Evolutionary conservation across 2,888 invertebrate species (phyloP).

Genomic region (Diplolepis rosae): DNA sequence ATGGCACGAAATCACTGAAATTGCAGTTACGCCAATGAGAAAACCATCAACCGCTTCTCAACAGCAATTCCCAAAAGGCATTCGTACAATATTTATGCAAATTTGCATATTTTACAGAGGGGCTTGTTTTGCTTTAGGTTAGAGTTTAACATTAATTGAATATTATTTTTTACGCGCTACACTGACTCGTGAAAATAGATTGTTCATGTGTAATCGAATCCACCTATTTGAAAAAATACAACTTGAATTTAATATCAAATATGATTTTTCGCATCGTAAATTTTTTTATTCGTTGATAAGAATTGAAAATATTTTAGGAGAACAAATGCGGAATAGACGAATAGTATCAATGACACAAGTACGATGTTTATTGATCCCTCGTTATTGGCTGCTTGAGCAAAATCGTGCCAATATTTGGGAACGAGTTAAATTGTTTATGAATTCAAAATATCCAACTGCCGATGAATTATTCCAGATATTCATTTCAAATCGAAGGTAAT

Average conservation of each 20-base stretch:
- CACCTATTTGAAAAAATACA: too few species aligned
- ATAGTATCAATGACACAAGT: slow-evolving; percentile 80
- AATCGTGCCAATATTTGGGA: slow-evolving; percentile 81
- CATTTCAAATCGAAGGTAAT: slow-evolving; percentile 73
- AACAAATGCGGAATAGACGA: slow-evolving; percentile 80
- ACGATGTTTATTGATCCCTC: slow-evolving; percentile 81
- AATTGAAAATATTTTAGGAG: slow-evolving; percentile 70
- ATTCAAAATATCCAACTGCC: slow-evolving; percentile 77
- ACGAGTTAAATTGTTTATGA: slow-evolving; percentile 78
- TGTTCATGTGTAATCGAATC: too few species aligned
- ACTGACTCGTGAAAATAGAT: too few species aligned
- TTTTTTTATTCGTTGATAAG: too few species aligned
- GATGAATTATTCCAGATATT: slow-evolving; percentile 77
- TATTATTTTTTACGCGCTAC: too few species aligned
- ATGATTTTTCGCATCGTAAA: too few species aligned
- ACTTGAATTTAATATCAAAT: too few species aligned
- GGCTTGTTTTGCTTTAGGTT: slow-evolving; percentile 81
- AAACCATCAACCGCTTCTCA: slow-evolving; percentile 59
- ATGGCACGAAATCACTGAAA: slow-evolving; percentile 69
- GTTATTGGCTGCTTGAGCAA: slow-evolving; percentile 81
- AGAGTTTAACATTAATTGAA: not conserved
- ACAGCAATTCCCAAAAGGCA: slow-evolving; percentile 56
- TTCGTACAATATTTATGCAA: slow-evolving; percentile 74
- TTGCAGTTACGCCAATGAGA: slow-evolving; percentile 63
- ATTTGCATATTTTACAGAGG: slow-evolving; percentile 78